Conservation (phyloP, 2,888 invertebrate genomes). For the Tanytarsus gracilentus region DNA sequence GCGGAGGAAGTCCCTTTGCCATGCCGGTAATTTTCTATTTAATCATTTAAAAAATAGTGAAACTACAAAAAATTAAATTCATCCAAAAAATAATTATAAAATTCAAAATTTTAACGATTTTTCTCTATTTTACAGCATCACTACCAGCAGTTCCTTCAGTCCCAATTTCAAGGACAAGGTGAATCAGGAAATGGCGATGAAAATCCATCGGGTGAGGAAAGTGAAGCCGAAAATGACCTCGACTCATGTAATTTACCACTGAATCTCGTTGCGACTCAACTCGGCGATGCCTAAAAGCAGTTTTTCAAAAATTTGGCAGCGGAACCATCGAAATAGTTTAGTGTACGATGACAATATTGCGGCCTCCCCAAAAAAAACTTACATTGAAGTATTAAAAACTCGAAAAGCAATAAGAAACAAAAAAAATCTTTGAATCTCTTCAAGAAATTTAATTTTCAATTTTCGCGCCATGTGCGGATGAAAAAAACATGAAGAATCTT, state of each 20-base stretch:
- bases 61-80: too few species aligned
- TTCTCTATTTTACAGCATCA: conserved; percentile 29
- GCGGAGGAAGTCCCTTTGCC: conserved; percentile 33
- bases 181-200: conserved; percentile 24
- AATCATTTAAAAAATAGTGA: too few species aligned
- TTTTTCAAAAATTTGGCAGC: not conserved
- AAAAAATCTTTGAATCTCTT: too few species aligned
- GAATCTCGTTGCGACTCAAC: conserved; percentile 35
- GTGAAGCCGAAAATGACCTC: conserved; percentile 32
- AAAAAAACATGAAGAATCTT: not conserved
- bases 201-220: conserved; percentile 30
- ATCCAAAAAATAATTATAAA: not conserved
- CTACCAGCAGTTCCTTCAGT: conserved; percentile 34
- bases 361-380: not conserved
- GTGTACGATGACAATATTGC: not conserved
- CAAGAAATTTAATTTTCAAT: too few species aligned
- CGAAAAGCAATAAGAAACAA: conserved; percentile 24
- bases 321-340: not conserved
- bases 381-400: conserved; percentile 21
- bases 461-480: not conserved
- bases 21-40: conserved; percentile 33
- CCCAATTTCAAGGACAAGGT: conserved; percentile 32
- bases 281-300: conserved; percentile 29
- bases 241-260: conserved; percentile 35
- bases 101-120: not conserved